Evolutionary conservation across 2,888 invertebrate genomes (phyloP).

Genomic region (Philereme vetulata): DNA sequence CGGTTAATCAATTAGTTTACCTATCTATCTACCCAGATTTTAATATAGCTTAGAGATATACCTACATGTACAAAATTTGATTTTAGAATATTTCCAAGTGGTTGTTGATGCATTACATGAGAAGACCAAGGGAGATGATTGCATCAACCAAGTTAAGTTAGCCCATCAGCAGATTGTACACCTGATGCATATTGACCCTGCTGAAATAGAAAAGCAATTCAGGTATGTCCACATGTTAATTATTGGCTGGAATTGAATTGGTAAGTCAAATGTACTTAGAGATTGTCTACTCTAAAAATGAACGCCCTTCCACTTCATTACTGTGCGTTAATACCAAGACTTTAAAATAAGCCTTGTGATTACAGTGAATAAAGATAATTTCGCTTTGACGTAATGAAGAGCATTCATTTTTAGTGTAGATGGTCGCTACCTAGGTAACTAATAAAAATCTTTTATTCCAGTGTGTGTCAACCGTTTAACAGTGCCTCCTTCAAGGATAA

Average conservation of each 20-base stretch:
- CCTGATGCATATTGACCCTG: constrained; percentile 77
- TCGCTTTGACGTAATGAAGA: too few relatives aligned
- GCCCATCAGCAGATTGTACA: constrained; percentile 87
- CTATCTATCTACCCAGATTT: too few relatives aligned
- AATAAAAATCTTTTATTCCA: constrained; percentile 54
- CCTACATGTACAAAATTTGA: constrained; percentile 8
- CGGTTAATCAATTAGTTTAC: too few relatives aligned
- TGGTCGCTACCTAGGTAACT: not conserved
- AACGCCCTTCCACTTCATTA: too few relatives aligned
- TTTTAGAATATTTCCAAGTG: constrained; percentile 91
- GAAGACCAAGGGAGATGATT: constrained; percentile 86
- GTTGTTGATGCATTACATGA: constrained; percentile 88
- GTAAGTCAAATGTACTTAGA: too few relatives aligned
- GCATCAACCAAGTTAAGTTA: constrained; percentile 86
- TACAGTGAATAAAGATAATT: too few relatives aligned
- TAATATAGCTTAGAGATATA: too few relatives aligned
- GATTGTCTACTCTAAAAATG: too few relatives aligned
- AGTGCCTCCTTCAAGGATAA: constrained; percentile 87
- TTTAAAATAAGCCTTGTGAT: too few relatives aligned
- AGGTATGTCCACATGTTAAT: constrained; percentile 71
- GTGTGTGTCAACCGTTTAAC: constrained; percentile 90
- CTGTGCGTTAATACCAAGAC: too few relatives aligned
- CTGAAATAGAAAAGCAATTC: constrained; percentile 88
- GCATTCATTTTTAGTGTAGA: not conserved
- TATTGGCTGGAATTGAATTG: not conserved